Evolutionary conservation across 2,888 invertebrate genomes (phyloP).

Genomic region (Lasioglossum morio): DNA sequence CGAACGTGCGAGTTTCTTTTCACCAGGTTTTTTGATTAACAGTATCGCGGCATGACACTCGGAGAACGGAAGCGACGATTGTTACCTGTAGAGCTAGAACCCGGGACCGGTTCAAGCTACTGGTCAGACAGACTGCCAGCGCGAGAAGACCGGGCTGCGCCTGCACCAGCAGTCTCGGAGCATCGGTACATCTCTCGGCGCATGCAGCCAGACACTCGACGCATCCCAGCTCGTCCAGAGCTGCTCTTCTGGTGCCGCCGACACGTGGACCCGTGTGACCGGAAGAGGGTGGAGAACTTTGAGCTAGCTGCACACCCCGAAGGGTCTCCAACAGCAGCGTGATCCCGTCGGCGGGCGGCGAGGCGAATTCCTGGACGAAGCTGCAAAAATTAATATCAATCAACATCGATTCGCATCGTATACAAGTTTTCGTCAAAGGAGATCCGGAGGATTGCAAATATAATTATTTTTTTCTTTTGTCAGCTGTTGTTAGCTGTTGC

Average conservation of each 20-base stretch:
- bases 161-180: constrained; percentile 90
- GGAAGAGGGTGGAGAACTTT: constrained; percentile 86
- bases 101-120: constrained; percentile 93
- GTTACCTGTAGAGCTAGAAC: constrained; percentile 93
- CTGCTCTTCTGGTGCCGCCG: constrained; percentile 87
- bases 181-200: constrained; percentile 92
- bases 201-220: constrained; percentile 94
- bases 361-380: constrained; percentile 96
- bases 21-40: constrained; percentile 39
- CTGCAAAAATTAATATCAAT: constrained; percentile 86
- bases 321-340: constrained; percentile 93
- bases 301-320: constrained; percentile 93
- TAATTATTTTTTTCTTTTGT: too few relatives aligned
- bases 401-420: not conserved
- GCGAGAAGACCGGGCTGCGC: constrained; percentile 94
- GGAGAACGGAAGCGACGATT: constrained; percentile 63
- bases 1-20: not conserved
- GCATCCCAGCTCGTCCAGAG: constrained; percentile 95
- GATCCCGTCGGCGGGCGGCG: constrained; percentile 95
- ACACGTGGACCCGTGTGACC: constrained; percentile 79
- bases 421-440: not conserved
- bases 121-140: constrained; percentile 94
- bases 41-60: constrained; percentile 38
- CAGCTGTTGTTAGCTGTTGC: too few relatives aligned
- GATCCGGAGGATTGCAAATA: too few relatives aligned